Evolutionary conservation across 2,888 invertebrate genomes (phyloP), one percentile per base, ranked within the genome.

Genomic region (Itoplectis maculator): DNA sequence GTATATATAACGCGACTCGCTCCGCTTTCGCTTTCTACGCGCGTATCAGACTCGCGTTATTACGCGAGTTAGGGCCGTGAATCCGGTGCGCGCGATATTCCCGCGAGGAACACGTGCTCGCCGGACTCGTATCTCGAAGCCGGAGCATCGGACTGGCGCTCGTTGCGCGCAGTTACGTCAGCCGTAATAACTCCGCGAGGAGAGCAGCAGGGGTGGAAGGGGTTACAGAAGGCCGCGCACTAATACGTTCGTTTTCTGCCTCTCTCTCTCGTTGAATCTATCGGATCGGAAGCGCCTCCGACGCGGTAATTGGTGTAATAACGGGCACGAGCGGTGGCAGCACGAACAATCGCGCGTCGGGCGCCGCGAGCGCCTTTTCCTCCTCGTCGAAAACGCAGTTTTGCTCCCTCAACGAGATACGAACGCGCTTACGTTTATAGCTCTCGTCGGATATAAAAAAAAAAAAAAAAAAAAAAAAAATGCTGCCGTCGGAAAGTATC

Each of bases 31-130:
- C 74, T 82, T 74, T 81, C 81, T 42, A 65, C 74, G 35, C 56
- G 65, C 74, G 79, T 75, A 82, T 45, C 29, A 5, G 29, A 42
- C 47, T 66, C 69, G 20, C 23, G 65, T 66, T 66, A 82, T 82
- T 82, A 82, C 63, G 15, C 45, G 75, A 79, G 69, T 79, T 65
- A 79, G 65, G 74, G 54, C 79, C 82, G 82, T 82, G 78, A 82
- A 82, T 82, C 82, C 82, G 79, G 82, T 79, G 79, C 13, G 49
- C 69, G 49, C 69, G 56, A 65, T 45, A 45, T 35, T 56, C 45
- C 59, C 29, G 29, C 29, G 29, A 47, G 49, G 69, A 78, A 75
- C 82, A 72, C 82, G 82, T 79, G 82, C 78, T 78, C 78, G 20
- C n/a, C n/a, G n/a, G 18, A 20, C 18, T 13, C 51, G 23, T 74